These are phyloP conservation scores for Gobionotothen gibberifrons DNA, from an alignment of 2,797 vertebrate genomes.

Conservation along the genomic window DNA sequence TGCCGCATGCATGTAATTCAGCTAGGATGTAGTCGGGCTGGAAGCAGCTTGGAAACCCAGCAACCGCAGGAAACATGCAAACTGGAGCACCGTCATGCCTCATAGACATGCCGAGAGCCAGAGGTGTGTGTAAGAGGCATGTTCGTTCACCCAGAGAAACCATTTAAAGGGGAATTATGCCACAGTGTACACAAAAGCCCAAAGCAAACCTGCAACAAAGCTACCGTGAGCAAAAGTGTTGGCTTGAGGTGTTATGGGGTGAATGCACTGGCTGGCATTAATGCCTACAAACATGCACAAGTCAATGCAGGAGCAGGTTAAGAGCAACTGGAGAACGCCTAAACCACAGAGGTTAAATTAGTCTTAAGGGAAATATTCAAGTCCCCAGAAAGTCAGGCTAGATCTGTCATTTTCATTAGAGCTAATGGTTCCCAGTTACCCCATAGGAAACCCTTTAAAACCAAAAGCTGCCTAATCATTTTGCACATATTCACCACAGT, in stretches of 20 bases:
- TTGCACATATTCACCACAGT: slow-evolving; percentile 19
- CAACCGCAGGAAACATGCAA: slow-evolving; percentile 19
- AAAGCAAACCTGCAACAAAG: slow-evolving; percentile 18
- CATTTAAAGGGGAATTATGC: slow-evolving; percentile 30
- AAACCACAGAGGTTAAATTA: slow-evolving; percentile 12
- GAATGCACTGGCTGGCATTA: too few relatives aligned
- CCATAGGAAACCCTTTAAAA: slow-evolving; percentile 45
- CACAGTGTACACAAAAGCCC: background rate
- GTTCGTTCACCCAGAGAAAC: slow-evolving; percentile 17
- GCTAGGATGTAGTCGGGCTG: slow-evolving; percentile 4
- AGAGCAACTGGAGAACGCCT: slow-evolving; percentile 6
- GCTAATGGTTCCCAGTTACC: slow-evolving; percentile 51
- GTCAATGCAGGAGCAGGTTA: background rate
- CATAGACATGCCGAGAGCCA: slow-evolving; percentile 29
- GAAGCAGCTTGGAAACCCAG: slow-evolving; percentile 10
- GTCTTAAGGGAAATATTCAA: slow-evolving; percentile 62
- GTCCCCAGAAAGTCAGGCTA: slow-evolving; percentile 33
- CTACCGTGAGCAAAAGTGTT: background rate
- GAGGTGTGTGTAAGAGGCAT: background rate
- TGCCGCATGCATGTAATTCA: slow-evolving; percentile 32
- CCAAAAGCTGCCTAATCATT: slow-evolving; percentile 49
- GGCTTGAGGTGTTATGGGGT: background rate
- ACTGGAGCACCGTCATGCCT: slow-evolving; percentile 36
- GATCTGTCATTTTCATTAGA: slow-evolving; percentile 68
- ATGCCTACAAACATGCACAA: too few relatives aligned